phyloP scores from a whole-genome alignment of 2,888 invertebrate species.

The Lamproptera curius region DNA sequence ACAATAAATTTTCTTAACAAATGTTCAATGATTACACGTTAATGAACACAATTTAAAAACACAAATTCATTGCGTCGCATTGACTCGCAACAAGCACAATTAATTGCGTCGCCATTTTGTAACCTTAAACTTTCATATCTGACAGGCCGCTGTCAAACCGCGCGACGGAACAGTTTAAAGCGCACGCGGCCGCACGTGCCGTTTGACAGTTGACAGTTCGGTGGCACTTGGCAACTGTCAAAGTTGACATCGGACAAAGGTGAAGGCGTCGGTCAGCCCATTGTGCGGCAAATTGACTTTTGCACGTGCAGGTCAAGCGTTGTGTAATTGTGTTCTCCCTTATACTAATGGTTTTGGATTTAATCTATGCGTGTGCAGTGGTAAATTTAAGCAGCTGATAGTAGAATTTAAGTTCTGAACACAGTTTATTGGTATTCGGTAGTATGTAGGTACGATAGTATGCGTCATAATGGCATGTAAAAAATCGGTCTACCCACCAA shows the following conservation, averaged over 20 bases:
- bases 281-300: conserved; percentile 56
- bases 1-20: too few species aligned
- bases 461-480: too few species aligned
- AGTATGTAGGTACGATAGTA: too few species aligned
- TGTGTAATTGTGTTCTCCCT: conserved; percentile 7
- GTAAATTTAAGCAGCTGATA: too few species aligned
- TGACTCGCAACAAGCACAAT: conserved; percentile 33
- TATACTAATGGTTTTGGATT: not conserved
- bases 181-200: conserved; percentile 68
- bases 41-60: too few species aligned
- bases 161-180: conserved; percentile 56
- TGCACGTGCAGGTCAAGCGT: conserved; percentile 37
- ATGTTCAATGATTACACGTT: too few species aligned
- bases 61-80: too few species aligned
- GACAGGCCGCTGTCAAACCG: conserved; percentile 57
- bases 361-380: not conserved
- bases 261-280: conserved; percentile 40
- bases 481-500: too few species aligned
- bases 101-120: conserved; percentile 26
- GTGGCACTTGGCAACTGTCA: conserved; percentile 49
- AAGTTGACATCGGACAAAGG: conserved; percentile 42
- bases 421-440: too few species aligned
- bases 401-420: too few species aligned
- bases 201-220: conserved; percentile 54
- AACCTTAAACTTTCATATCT: conserved; percentile 45